These are phyloP conservation scores for Ameiurus melas DNA, from an alignment of 2,113 vertebrate species.

Conservation along the genomic window DNA sequence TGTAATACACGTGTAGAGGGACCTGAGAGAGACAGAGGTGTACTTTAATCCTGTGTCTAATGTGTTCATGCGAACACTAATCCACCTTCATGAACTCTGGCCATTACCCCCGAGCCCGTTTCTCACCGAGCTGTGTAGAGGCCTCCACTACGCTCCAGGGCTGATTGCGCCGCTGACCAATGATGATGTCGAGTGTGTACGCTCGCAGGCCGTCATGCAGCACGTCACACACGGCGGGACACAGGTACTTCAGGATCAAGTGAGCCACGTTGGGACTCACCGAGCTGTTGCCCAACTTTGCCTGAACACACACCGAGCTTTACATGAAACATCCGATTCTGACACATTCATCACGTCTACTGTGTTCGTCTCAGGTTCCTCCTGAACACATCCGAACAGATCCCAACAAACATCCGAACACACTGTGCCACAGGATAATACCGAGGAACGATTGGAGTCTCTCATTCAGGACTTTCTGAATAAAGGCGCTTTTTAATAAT, in stretches of 20 bases:
- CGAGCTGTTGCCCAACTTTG: conserved; percentile 95
- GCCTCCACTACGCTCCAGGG: conserved; percentile 96
- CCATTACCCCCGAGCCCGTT: background rate
- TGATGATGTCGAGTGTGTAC: conserved; percentile 89
- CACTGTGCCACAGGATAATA: background rate
- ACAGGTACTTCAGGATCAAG: conserved; percentile 95
- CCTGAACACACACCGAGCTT: conserved; percentile 67
- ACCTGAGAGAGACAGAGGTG: conserved; percentile 64
- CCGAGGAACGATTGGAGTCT: background rate
- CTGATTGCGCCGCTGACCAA: conserved; percentile 89
- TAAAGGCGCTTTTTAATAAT: background rate
- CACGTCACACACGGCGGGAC: conserved; percentile 86
- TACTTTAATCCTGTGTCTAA: background rate
- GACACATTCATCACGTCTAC: background rate
- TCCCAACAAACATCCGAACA: background rate
- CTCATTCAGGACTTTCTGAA: background rate
- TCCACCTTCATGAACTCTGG: background rate
- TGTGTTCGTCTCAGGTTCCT: background rate
- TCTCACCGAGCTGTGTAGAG: conserved; percentile 86
- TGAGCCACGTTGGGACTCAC: conserved; percentile 97
- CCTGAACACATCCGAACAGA: background rate
- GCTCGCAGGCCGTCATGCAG: conserved; percentile 91
- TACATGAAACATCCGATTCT: background rate
- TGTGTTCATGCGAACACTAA: background rate
- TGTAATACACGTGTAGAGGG: conserved; percentile 92